Conservation (phyloP, 2,888 invertebrate genomes). For the Hipparchia sbordonii region DNA sequence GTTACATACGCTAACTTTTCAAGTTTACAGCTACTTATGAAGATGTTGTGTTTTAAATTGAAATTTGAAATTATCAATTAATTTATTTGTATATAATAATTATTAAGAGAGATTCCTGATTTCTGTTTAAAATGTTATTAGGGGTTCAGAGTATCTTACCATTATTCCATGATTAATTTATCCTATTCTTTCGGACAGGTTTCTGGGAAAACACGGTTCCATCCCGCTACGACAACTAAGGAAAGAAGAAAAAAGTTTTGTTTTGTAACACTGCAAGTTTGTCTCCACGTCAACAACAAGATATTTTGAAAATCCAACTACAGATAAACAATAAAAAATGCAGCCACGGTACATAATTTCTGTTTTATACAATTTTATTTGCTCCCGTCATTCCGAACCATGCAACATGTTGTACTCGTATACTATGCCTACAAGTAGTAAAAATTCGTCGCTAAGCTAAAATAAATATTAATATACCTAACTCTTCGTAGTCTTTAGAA, state of each 20-base stretch:
- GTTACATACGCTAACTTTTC: no score
- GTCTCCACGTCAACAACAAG: constrained; percentile 49
- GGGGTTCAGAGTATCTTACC: no score
- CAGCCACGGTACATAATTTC: constrained; percentile 18
- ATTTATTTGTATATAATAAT: no score
- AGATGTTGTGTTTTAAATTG: no score
- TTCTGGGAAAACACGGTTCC: constrained; percentile 67
- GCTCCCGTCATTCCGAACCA: constrained; percentile 20
- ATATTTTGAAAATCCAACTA: constrained; percentile 48
- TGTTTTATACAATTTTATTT: constrained; percentile 14
- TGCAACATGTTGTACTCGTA: constrained; percentile 8
- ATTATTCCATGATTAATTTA: background rate
- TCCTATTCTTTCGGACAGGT: constrained; percentile 50
- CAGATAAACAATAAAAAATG: constrained; percentile 14
- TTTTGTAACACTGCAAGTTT: constrained; percentile 49
- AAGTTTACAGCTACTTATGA: no score
- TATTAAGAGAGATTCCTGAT: no score
- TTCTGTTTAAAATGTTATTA: background rate
- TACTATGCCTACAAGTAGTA: constrained; percentile 11
- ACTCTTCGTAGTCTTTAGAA: constrained; percentile 29
- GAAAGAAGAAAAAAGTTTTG: constrained; percentile 38
- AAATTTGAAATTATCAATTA: no score
- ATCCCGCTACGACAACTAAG: constrained; percentile 72
- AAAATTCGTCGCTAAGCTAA: constrained; percentile 25
- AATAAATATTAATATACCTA: constrained; percentile 19